phyloP scores from a whole-genome alignment of 2,888 invertebrate genomes.

The Himalopsyche tibetana region DNA sequence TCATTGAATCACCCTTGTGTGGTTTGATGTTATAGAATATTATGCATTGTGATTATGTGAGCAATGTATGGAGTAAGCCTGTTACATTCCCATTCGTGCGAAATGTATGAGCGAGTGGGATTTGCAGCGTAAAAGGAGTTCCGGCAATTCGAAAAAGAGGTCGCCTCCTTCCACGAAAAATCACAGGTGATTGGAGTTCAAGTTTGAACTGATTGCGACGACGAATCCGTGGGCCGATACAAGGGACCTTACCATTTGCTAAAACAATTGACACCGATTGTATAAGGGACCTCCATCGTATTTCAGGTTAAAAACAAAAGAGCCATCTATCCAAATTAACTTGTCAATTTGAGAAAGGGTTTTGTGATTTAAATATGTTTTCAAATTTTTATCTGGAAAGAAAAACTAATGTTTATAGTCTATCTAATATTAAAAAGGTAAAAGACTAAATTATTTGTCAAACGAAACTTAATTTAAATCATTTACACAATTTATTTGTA shows the following conservation, averaged over 20 bases:
- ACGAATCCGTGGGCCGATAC: slow-evolving; percentile 26
- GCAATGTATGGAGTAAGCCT: slow-evolving; percentile 24
- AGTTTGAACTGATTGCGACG: slow-evolving; percentile 11
- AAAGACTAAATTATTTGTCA: too few species aligned
- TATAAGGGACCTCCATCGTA: too few species aligned
- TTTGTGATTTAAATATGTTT: too few species aligned
- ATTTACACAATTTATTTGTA: too few species aligned
- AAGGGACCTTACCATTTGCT: not conserved
- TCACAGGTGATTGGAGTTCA: slow-evolving; percentile 46
- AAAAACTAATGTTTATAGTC: too few species aligned
- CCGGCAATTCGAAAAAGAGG: slow-evolving; percentile 51
- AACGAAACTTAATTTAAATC: too few species aligned
- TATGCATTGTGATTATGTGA: not conserved
- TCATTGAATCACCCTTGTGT: slow-evolving; percentile 10
- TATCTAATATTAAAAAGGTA: too few species aligned
- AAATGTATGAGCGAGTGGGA: slow-evolving; percentile 41
- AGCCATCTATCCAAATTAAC: too few species aligned
- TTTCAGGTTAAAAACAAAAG: too few species aligned
- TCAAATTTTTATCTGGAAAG: too few species aligned
- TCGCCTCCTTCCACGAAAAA: slow-evolving; percentile 36
- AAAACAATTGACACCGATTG: slow-evolving; percentile 7
- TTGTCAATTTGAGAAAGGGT: too few species aligned
- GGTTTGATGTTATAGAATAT: slow-evolving; percentile 26
- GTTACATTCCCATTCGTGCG: slow-evolving; percentile 36
- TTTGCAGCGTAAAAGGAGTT: slow-evolving; percentile 49